A percentile compares a stretch with the other conserved stretches of the same genome.
phyloP scores from a whole-genome alignment of 2,888 invertebrate species.

The Zaprionus lineosus region DNA sequence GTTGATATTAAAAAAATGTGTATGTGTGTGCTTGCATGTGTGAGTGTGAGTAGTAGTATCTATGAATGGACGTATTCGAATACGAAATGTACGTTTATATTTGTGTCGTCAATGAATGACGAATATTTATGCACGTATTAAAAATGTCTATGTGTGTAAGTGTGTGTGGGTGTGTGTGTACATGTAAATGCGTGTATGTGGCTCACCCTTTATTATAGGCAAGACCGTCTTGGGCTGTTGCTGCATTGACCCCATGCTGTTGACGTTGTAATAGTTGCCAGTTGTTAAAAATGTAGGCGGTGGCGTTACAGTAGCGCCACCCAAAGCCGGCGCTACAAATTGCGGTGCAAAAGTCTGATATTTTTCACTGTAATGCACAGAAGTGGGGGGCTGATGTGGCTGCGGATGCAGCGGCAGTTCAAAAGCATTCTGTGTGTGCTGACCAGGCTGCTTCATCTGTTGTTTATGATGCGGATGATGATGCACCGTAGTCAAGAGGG shows the following conservation, averaged over 20 bases:
- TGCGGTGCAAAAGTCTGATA: slow-evolving; percentile 69
- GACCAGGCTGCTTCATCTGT: slow-evolving; percentile 44
- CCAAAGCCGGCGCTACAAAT: slow-evolving; percentile 53
- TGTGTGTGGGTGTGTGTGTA: slow-evolving; percentile 9
- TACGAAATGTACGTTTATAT: too few relatives aligned
- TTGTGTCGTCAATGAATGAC: too few relatives aligned
- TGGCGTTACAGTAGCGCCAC: slow-evolving; percentile 35
- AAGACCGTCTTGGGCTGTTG: slow-evolving; percentile 71
- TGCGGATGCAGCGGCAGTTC: slow-evolving; percentile 56
- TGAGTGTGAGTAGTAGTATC: neutral
- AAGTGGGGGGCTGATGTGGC: slow-evolving; percentile 21
- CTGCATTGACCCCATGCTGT: slow-evolving; percentile 53
- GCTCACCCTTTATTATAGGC: slow-evolving; percentile 80
- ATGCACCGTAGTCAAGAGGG: slow-evolving; percentile 39
- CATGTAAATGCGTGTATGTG: slow-evolving; percentile 45
- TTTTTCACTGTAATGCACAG: slow-evolving; percentile 45
- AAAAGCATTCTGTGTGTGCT: slow-evolving; percentile 55
- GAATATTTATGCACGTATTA: too few relatives aligned
- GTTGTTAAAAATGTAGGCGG: slow-evolving; percentile 40
- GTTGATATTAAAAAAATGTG: too few relatives aligned
- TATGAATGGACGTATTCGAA: too few relatives aligned
- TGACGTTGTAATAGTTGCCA: slow-evolving; percentile 35
- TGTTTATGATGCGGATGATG: slow-evolving; percentile 57
- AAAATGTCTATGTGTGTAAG: too few relatives aligned
- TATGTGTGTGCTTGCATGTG: neutral